Conservation (phyloP, 2,797 vertebrate genomes). For the Alcedo quadribrachys region DNA sequence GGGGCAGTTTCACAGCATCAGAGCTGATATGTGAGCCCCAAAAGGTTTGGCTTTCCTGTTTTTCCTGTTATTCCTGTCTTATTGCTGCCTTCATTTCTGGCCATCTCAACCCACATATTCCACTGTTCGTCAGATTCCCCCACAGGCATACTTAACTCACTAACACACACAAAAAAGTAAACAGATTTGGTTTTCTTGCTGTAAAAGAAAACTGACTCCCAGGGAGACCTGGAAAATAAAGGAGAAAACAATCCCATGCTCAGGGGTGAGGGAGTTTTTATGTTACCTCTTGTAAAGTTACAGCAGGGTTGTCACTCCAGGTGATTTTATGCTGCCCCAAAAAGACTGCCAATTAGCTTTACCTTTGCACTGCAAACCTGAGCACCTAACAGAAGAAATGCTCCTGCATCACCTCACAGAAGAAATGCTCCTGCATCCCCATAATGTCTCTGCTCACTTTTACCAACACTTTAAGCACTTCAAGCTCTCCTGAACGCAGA, state of each 20-base stretch:
- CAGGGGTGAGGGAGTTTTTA: not conserved
- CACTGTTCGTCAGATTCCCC: not conserved
- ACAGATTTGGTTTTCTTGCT: not conserved
- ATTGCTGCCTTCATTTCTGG: not conserved
- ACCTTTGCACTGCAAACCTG: not conserved
- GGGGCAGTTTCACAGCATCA: not conserved
- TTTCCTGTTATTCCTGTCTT: not conserved
- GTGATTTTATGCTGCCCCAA: not conserved
- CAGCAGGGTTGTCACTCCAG: not conserved
- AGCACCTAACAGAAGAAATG: not conserved
- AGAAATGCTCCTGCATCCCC: not conserved
- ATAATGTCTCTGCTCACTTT: not conserved
- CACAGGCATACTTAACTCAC: not conserved
- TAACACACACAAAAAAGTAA: not conserved
- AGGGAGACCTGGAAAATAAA: not conserved
- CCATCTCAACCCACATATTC: not conserved
- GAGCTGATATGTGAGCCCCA: not conserved
- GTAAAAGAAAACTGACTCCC: not conserved
- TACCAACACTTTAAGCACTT: not conserved
- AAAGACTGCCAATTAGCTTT: not conserved
- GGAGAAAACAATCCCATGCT: not conserved
- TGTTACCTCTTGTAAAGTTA: not conserved
- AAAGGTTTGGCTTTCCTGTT: not conserved
- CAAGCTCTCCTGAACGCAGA: not conserved
- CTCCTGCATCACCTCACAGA: not conserved